These are phyloP conservation scores for Rugalucina vietnamica DNA, from an alignment of 2,888 invertebrate genomes.

Conservation along the genomic window DNA sequence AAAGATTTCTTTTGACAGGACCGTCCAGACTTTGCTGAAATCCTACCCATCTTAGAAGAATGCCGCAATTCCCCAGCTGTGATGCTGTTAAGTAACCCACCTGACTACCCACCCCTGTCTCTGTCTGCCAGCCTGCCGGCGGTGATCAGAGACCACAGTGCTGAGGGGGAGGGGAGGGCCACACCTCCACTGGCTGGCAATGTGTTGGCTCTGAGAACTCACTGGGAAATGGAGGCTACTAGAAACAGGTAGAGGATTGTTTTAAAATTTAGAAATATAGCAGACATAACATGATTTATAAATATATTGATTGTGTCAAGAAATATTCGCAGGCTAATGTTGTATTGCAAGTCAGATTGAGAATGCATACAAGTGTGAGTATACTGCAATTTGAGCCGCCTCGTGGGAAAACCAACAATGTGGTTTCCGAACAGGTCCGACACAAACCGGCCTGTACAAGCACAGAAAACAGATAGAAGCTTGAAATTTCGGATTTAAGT, in stretches of 20 bases:
- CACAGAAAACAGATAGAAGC: too few species aligned
- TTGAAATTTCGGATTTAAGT: too few species aligned
- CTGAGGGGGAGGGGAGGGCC: slow-evolving; percentile 68
- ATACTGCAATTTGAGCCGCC: too few species aligned
- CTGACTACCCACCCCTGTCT: slow-evolving; percentile 51
- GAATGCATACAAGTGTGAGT: too few species aligned
- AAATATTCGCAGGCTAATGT: too few species aligned
- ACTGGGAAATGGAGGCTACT: slow-evolving; percentile 82
- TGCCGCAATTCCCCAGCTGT: slow-evolving; percentile 76
- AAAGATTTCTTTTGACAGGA: slow-evolving; percentile 70
- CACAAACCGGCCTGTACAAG: too few species aligned
- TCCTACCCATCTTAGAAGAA: slow-evolving; percentile 77
- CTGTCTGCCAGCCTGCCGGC: slow-evolving; percentile 69
- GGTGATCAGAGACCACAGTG: slow-evolving; percentile 71
- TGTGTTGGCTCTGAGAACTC: slow-evolving; percentile 80
- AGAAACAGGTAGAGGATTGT: slow-evolving; percentile 75
- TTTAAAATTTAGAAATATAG: too few species aligned
- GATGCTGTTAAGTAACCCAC: slow-evolving; percentile 72
- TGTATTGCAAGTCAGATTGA: too few species aligned
- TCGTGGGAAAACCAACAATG: too few species aligned
- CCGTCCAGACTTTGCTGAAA: slow-evolving; percentile 81
- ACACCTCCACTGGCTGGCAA: slow-evolving; percentile 79
- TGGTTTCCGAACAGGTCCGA: too few species aligned
- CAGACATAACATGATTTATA: too few species aligned
- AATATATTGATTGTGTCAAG: too few species aligned